Conservation (phyloP, 2,888 invertebrate species). For the Agapetus fuscipes region DNA sequence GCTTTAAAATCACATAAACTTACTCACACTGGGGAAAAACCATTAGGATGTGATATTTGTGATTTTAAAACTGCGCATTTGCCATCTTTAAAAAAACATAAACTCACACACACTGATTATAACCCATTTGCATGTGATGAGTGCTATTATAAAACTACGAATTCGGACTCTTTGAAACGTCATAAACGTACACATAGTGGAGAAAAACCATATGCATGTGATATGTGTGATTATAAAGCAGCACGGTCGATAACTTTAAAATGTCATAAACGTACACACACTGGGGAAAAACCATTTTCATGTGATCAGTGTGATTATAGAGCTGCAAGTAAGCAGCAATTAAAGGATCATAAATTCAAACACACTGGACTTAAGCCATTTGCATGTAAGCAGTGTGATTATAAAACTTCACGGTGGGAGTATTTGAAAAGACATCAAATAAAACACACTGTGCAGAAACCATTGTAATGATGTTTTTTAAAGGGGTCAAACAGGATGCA, state of each 20-base stretch:
- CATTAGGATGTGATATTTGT: background rate
- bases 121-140: slow-evolving; percentile 3
- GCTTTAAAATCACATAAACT: background rate
- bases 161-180: background rate
- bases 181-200: background rate
- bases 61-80: background rate
- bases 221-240: background rate
- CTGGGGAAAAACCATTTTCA: slow-evolving; percentile 4
- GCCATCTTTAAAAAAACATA: background rate
- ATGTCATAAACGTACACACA: background rate
- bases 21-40: background rate
- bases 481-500: no score
- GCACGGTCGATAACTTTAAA: background rate
- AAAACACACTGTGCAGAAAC: no score
- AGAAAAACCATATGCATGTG: background rate
- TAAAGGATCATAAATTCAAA: no score
- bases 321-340: no score
- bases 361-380: no score
- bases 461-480: no score
- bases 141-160: background rate
- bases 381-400: no score
- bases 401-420: no score
- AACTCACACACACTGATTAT: background rate
- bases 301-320: slow-evolving; percentile 20
- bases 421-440: no score